Evolutionary conservation across 1,140 invertebrate species (phyloP), one percentile per base, ranked within the genome.

Genomic region (Lethrus apterus): DNA sequence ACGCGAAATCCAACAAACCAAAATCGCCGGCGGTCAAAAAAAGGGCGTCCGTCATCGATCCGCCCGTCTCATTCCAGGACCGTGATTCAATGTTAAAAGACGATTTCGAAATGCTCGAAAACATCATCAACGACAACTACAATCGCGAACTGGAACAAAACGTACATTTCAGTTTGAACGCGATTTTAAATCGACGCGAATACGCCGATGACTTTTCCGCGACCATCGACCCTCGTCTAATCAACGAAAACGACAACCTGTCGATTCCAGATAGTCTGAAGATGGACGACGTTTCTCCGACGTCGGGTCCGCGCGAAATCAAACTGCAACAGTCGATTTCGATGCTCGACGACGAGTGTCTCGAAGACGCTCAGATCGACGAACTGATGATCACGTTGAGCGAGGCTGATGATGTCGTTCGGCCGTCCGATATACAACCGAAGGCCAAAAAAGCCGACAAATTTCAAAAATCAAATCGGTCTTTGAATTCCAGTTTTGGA

Each of bases 311-410:
- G 32, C 21, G 1, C 20, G 40, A 23, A 18, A 48, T 24, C 14
- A 43, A 44, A 40, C 58, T 63, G 14, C 68, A 68, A 45, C 56
- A 63, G 19, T 67, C 66, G 20, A 64, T 62, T 41, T 69, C 59
- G 0, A 40, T 63, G 44, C 33, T 18, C 10, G 41, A 49, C 10
- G 44, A 52, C 19, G 19, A 7, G 5, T 5, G 10, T 33, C 64
- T 67, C 31, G 65, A 68, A 38, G 63, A 68, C 43, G 65, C 66
- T 51, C 63, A 69, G 46, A 73, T 75, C 50, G 73, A 76, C 52
- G 72, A 75, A 52, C 59, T 75, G 45, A 68, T 72, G 34, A 69
- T 66, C 36, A 69, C 72, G 46, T 72, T 74, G 53, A 71, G 73
- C 36, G 69, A 73, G 1, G 11, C 32, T 4, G 51, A 46, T 21